Evolutionary conservation across 1,140 invertebrate genomes (phyloP).

Genomic region (Drosophila erecta): DNA sequence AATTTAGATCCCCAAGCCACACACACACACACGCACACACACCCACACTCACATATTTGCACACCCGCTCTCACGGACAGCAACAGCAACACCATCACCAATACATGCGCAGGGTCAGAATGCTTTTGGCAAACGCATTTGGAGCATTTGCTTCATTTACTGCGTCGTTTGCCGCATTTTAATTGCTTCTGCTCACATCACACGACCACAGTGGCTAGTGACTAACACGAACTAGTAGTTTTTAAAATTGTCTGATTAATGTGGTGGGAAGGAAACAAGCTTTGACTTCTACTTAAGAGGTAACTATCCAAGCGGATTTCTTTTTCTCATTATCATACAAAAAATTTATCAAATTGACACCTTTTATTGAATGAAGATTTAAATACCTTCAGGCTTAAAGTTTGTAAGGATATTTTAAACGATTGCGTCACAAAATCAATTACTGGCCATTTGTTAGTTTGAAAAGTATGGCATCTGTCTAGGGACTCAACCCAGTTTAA

Average conservation of each 20-base stretch:
- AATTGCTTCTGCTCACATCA: conserved; percentile 75
- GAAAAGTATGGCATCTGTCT: background rate
- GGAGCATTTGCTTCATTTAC: conserved; percentile 81
- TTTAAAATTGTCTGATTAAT: background rate
- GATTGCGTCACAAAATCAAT: too few relatives aligned
- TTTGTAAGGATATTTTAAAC: too few relatives aligned
- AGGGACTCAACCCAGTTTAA: background rate
- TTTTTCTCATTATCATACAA: too few relatives aligned
- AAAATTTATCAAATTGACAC: too few relatives aligned
- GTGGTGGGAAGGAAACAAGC: too few relatives aligned
- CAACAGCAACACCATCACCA: conserved; percentile 13
- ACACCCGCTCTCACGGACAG: conserved; percentile 14
- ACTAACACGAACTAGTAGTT: background rate
- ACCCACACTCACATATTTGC: conserved; percentile 1
- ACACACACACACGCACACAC: conserved; percentile 29
- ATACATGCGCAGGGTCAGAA: conserved; percentile 28
- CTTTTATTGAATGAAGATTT: too few relatives aligned
- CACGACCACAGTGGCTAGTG: conserved; percentile 32
- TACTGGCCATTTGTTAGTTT: too few relatives aligned
- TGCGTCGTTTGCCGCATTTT: conserved; percentile 82
- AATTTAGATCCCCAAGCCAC: conserved; percentile 71
- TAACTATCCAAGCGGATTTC: too few relatives aligned
- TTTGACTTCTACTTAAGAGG: too few relatives aligned
- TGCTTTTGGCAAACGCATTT: conserved; percentile 79
- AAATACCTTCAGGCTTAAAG: too few relatives aligned